Evolutionary conservation across 2,797 vertebrate genomes (phyloP).

Genomic region (Spinus olivaceus): DNA sequence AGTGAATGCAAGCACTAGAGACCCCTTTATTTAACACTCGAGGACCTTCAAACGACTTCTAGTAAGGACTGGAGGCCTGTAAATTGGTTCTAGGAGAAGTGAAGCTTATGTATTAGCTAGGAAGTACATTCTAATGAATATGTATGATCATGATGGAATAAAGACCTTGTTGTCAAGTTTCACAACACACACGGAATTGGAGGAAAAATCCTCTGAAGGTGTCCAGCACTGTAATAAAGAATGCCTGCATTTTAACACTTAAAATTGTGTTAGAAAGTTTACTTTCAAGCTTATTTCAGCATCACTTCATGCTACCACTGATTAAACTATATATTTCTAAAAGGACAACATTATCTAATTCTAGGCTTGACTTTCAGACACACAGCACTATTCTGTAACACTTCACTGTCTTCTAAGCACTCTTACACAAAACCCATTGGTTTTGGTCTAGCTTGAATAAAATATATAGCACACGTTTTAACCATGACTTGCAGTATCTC

Average conservation of each 20-base stretch:
- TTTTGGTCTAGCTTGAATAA: not conserved
- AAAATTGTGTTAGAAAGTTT: not conserved
- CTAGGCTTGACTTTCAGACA: constrained; percentile 27
- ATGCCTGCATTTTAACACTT: not conserved
- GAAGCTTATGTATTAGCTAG: not conserved
- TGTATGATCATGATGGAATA: not conserved
- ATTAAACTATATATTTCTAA: constrained; percentile 8
- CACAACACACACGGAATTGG: not conserved
- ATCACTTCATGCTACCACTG: not conserved
- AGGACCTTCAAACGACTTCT: not conserved
- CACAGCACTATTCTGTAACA: not conserved
- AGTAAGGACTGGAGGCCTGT: not conserved
- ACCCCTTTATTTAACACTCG: not conserved
- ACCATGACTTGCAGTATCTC: not conserved
- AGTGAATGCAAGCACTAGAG: not conserved
- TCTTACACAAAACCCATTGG: not conserved
- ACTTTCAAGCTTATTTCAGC: not conserved
- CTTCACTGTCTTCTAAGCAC: not conserved
- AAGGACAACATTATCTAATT: not conserved
- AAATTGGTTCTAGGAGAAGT: not conserved
- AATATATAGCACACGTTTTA: not conserved
- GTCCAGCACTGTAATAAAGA: not conserved
- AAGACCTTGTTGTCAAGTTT: not conserved
- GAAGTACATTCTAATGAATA: not conserved
- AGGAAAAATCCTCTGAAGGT: not conserved